phyloP scores from a whole-genome alignment of 2,888 invertebrate genomes.

The Adineta ricciae region DNA sequence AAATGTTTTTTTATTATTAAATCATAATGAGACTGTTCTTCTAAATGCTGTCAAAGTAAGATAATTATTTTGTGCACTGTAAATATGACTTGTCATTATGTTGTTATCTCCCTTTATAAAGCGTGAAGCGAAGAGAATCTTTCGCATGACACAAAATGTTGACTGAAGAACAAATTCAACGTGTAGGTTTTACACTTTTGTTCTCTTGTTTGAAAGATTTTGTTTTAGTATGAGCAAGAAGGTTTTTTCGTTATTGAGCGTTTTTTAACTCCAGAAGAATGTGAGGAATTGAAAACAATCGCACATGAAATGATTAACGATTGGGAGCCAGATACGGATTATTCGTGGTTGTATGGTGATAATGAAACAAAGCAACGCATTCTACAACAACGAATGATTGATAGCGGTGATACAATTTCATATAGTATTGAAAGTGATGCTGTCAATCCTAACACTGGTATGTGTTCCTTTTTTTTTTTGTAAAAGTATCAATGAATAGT shows the following conservation, averaged over 20 bases:
- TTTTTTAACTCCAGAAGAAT: slow-evolving; percentile 67
- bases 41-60: too few relatives aligned
- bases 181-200: too few relatives aligned
- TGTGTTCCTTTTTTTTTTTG: not conserved
- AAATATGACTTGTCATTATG: too few relatives aligned
- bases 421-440: slow-evolving; percentile 80
- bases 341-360: not conserved
- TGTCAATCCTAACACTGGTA: slow-evolving; percentile 52
- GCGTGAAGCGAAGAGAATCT: too few relatives aligned
- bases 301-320: slow-evolving; percentile 62
- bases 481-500: not conserved
- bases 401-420: slow-evolving; percentile 79
- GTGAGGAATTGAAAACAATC: slow-evolving; percentile 63
- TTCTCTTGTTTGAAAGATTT: too few relatives aligned
- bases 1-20: too few relatives aligned
- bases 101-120: too few relatives aligned
- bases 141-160: too few relatives aligned
- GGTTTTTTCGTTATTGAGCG: slow-evolving; percentile 74
- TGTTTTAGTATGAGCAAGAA: slow-evolving; percentile 61
- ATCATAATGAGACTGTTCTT: too few relatives aligned
- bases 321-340: slow-evolving; percentile 33
- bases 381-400: slow-evolving; percentile 65
- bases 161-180: too few relatives aligned
- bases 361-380: slow-evolving; percentile 52
- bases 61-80: too few relatives aligned